A percentile compares a stretch with the other conserved stretches of the same genome.
Evolutionary conservation across 2,888 invertebrate species (phyloP).

Genomic region (Orthosia cruda): DNA sequence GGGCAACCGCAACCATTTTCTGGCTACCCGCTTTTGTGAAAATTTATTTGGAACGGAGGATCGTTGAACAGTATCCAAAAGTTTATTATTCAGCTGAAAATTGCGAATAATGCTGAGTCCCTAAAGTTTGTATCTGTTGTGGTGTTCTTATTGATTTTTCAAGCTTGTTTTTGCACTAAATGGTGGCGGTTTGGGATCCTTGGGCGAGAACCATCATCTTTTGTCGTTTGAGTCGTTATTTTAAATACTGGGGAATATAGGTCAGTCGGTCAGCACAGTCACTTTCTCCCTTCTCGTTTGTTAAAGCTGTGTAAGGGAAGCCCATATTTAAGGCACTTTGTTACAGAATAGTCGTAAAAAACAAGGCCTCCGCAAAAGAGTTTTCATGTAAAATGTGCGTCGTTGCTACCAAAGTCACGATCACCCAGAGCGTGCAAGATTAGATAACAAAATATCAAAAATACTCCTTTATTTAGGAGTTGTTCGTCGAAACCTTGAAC

Average conservation of each 20-base stretch:
- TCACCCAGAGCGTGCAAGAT: conserved; percentile 31
- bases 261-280: conserved; percentile 16
- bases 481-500: conserved; percentile 17
- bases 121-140: conserved; percentile 10
- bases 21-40: conserved; percentile 55
- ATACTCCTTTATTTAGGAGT: conserved; percentile 1
- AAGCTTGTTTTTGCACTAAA: conserved; percentile 6
- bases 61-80: conserved; percentile 41
- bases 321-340: neutral
- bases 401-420: conserved; percentile 18
- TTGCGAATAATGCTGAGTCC: conserved; percentile 35
- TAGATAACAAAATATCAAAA: conserved; percentile 26
- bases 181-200: neutral
- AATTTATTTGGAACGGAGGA: conserved; percentile 44
- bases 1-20: conserved; percentile 43
- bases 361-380: too few relatives aligned
- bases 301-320: neutral
- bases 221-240: conserved; percentile 4
- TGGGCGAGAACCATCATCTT: neutral
- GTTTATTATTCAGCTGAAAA: conserved; percentile 45
- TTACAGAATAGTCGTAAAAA: neutral
- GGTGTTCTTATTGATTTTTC: conserved; percentile 40
- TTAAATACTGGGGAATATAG: conserved; percentile 18
- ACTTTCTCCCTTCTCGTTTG: conserved; percentile 14
- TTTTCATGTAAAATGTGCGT: conserved; percentile 2